phyloP scores from a whole-genome alignment of 2,888 invertebrate genomes.

The Exephanes ischioxanthus region DNA sequence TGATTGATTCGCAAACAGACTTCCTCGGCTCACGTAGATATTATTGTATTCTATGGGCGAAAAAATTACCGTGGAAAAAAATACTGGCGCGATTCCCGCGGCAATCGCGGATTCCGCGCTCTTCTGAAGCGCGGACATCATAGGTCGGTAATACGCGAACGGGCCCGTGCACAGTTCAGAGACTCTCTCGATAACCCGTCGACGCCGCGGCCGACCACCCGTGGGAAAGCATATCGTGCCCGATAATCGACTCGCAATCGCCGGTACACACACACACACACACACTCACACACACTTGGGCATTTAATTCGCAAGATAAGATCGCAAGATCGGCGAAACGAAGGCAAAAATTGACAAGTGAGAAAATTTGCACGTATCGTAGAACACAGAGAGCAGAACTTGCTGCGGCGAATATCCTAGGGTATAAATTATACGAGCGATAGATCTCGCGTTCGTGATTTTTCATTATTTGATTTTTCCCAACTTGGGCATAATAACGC shows the following conservation, averaged over 20 bases:
- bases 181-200: conserved; percentile 34
- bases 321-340: conserved; percentile 24
- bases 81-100: neutral
- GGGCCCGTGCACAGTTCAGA: conserved; percentile 21
- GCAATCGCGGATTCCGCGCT: conserved; percentile 11
- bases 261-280: neutral
- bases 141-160: conserved; percentile 11
- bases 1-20: neutral
- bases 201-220: conserved; percentile 21
- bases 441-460: neutral
- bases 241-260: conserved; percentile 32
- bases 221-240: conserved; percentile 24
- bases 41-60: neutral
- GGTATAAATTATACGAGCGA: conserved; percentile 21
- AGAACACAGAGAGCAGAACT: neutral
- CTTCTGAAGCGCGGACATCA: conserved; percentile 13
- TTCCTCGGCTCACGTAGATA: neutral
- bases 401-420: neutral
- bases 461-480: neutral
- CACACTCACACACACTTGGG: neutral
- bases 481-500: neutral
- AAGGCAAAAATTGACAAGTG: conserved; percentile 13
- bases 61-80: neutral
- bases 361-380: conserved; percentile 31
- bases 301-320: conserved; percentile 28